Evolutionary conservation across 2,888 invertebrate species (phyloP).

Genomic region (Caradrina kadenii): DNA sequence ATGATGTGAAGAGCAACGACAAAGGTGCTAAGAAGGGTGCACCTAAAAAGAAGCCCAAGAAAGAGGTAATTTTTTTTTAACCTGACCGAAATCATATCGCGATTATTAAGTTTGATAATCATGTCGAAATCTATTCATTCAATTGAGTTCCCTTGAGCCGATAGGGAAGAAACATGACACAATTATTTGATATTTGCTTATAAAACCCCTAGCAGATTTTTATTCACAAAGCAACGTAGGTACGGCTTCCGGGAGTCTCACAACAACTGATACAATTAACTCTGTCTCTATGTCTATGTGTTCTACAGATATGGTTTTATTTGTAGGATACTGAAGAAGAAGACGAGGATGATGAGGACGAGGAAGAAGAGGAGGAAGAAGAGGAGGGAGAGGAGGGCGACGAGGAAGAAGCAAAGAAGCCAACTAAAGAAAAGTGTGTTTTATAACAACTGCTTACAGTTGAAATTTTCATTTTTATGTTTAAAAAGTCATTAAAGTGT

Average conservation of each 20-base stretch:
- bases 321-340: constrained; percentile 75
- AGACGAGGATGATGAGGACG: constrained; percentile 81
- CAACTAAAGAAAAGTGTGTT: constrained; percentile 82
- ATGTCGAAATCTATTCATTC: not conserved
- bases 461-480: no score
- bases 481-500: no score
- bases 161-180: not conserved
- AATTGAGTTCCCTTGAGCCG: not conserved
- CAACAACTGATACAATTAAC: not conserved
- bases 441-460: not conserved
- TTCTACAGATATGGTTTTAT: not conserved
- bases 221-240: no score
- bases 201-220: not conserved
- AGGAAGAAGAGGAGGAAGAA: constrained; percentile 88
- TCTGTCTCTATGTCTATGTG: not conserved
- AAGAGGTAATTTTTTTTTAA: constrained; percentile 83
- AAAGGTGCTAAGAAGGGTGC: constrained; percentile 84
- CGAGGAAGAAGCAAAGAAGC: constrained; percentile 75
- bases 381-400: constrained; percentile 84
- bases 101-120: not conserved
- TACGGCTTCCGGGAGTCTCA: not conserved
- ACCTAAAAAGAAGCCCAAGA: constrained; percentile 87
- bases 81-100: not conserved
- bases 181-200: not conserved
- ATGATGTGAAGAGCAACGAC: constrained; percentile 84